Evolutionary conservation across 1,140 invertebrate species (phyloP).

Genomic region (Nymphalis io): DNA sequence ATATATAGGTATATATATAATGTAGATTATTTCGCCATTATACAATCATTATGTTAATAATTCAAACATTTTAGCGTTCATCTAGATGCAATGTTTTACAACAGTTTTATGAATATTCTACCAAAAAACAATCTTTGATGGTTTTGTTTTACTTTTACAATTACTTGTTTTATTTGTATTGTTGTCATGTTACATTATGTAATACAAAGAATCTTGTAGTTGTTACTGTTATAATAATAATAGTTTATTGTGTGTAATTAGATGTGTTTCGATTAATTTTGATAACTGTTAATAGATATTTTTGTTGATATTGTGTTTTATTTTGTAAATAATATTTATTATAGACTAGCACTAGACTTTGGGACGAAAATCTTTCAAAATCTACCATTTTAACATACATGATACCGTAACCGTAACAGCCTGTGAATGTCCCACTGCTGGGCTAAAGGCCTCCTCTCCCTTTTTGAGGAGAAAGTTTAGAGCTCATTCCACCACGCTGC

Average conservation of each 20-base stretch:
- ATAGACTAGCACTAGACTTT: too few species aligned
- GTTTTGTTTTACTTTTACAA: not conserved
- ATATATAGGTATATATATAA: too few species aligned
- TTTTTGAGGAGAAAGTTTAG: too few species aligned
- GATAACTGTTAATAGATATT: slow-evolving; percentile 14
- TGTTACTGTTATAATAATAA: slow-evolving; percentile 1
- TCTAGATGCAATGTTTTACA: not conserved
- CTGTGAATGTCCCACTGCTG: too few species aligned
- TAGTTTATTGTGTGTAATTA: slow-evolving; percentile 7
- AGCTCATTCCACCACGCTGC: slow-evolving; percentile 9
- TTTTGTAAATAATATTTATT: not conserved
- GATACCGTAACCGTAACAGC: too few species aligned
- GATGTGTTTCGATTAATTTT: slow-evolving; percentile 8
- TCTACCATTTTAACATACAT: too few species aligned
- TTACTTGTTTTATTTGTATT: not conserved
- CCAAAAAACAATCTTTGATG: not conserved
- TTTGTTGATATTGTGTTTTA: slow-evolving; percentile 12
- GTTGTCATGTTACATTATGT: not conserved
- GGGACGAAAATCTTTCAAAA: too few species aligned
- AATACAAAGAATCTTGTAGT: not conserved
- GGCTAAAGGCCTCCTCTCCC: too few species aligned
- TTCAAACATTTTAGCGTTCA: not conserved
- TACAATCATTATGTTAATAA: not conserved
- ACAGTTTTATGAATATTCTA: not conserved
- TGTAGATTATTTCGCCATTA: not conserved